Evolutionary conservation across 2,888 invertebrate genomes (phyloP).

Genomic region (Baronia brevicornis): DNA sequence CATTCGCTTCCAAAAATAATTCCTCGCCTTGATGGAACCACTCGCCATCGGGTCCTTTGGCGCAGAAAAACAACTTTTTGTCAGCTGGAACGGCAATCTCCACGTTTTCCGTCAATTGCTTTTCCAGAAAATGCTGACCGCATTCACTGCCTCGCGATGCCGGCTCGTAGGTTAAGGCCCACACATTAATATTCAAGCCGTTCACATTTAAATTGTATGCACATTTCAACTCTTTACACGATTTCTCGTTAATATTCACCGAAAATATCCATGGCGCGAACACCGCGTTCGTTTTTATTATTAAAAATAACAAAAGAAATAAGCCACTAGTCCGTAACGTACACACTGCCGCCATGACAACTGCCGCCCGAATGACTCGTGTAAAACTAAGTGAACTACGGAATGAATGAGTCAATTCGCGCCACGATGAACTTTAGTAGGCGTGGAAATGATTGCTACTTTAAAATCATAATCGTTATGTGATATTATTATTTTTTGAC

Average conservation of each 20-base stretch:
- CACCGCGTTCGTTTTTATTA: constrained; percentile 45
- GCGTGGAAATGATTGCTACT: too few relatives aligned
- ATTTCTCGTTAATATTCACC: constrained; percentile 38
- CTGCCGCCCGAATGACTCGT: constrained; percentile 23
- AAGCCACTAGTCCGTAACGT: constrained; percentile 61
- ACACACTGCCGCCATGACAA: constrained; percentile 46
- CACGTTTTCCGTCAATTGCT: constrained; percentile 22
- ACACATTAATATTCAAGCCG: constrained; percentile 38
- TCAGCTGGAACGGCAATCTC: constrained; percentile 35
- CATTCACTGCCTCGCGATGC: constrained; percentile 34
- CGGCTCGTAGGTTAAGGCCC: constrained; percentile 53
- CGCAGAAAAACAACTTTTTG: constrained; percentile 53
- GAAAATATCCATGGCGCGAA: constrained; percentile 64
- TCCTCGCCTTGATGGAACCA: constrained; percentile 57
- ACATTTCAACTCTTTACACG: constrained; percentile 46
- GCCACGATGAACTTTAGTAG: constrained; percentile 16
- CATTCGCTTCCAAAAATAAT: constrained; percentile 60
- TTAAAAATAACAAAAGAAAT: constrained; percentile 62
- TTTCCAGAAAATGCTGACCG: constrained; percentile 7
- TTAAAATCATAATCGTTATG: too few relatives aligned
- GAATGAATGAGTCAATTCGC: constrained; percentile 19
- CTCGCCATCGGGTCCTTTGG: constrained; percentile 36
- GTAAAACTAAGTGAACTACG: constrained; percentile 8
- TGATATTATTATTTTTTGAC: too few relatives aligned
- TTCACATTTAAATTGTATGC: constrained; percentile 47